Evolutionary conservation across 1,140 invertebrate genomes (phyloP), one percentile per base, ranked within the genome.

Genomic region (Ridgeia piscesae): DNA sequence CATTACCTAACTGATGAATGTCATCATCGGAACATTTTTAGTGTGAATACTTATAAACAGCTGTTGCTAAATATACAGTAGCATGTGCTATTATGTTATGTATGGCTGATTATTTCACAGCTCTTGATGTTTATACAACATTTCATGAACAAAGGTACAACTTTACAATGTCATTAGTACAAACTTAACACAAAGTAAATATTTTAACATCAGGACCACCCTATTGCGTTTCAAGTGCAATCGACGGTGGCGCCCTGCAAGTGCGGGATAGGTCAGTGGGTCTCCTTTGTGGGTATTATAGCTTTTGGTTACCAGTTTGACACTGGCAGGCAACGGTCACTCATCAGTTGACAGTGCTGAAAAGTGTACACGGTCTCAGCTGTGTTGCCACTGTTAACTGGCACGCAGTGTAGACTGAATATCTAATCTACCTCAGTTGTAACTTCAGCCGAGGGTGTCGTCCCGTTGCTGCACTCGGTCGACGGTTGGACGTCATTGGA

Each of bases 361-460:
- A n/a, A n/a, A n/a, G 42, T 42, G 42, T 42, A 42, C 42, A 42
- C 42, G 11, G 42, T 42, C 42, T 42, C 42, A 42, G 42, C 42
- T 42, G 4, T 42, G 42, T n/a, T n/a, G n/a, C n/a, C n/a, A n/a
- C n/a, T n/a, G n/a, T n/a, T n/a, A n/a, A n/a, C n/a, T n/a, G 42
- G 42, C 42, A 42, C 42, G 42, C 11, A 42, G n/a, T 42, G 42
- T 42, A 42, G 42, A 11, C 42, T n/a, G n/a, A n/a, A n/a, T n/a
- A n/a, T n/a, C n/a, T n/a, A n/a, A 50, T 92, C 89, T 35, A 92
- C 91, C 91, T 93, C 92, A 14, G 48, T 58, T n/a, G 89, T 92
- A 42, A 92, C 4, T 34, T 91, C 90, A 35, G 33, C 33, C 27
- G 33, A 48, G 6, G n/a, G 21, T 88, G 35, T n/a, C 35, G 31